These are phyloP conservation scores for Dasyurus viverrinus DNA, from an alignment of 2,113 vertebrate genomes.

Conservation along the genomic window DNA sequence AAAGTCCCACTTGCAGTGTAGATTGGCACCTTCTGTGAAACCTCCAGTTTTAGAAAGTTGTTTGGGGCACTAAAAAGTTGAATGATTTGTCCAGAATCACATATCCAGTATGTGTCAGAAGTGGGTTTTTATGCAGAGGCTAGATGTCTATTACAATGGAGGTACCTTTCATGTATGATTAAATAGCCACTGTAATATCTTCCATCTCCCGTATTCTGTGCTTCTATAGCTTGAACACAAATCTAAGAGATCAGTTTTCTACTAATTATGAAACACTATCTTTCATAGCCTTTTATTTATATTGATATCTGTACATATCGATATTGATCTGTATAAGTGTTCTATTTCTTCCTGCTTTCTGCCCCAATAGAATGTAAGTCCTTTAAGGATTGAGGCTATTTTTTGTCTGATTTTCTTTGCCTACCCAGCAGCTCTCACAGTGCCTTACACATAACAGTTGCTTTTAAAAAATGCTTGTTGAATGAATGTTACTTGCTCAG, in stretches of 20 bases:
- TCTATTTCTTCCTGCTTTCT: not conserved
- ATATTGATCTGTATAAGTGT: not conserved
- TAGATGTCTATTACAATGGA: not conserved
- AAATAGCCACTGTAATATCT: not conserved
- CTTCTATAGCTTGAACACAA: not conserved
- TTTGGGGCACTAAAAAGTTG: not conserved
- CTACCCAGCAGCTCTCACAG: not conserved
- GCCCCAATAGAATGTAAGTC: not conserved
- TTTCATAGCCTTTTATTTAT: not conserved
- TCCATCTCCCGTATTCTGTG: not conserved
- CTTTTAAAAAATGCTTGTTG: not conserved
- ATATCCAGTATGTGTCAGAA: not conserved
- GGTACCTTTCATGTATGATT: not conserved
- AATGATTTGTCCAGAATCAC: not conserved
- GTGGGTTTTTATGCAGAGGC: not conserved
- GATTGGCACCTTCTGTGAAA: not conserved
- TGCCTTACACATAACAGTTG: not conserved
- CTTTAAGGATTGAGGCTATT: not conserved
- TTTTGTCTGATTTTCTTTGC: not conserved
- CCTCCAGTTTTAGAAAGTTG: not conserved
- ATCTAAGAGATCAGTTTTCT: not conserved
- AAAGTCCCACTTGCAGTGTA: not conserved
- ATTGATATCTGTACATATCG: not conserved
- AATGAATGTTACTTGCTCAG: slow-evolving; percentile 1
- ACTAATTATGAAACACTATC: not conserved